phyloP scores from a whole-genome alignment of 2,797 vertebrate species.

The Melanotaenia maccullochi region DNA sequence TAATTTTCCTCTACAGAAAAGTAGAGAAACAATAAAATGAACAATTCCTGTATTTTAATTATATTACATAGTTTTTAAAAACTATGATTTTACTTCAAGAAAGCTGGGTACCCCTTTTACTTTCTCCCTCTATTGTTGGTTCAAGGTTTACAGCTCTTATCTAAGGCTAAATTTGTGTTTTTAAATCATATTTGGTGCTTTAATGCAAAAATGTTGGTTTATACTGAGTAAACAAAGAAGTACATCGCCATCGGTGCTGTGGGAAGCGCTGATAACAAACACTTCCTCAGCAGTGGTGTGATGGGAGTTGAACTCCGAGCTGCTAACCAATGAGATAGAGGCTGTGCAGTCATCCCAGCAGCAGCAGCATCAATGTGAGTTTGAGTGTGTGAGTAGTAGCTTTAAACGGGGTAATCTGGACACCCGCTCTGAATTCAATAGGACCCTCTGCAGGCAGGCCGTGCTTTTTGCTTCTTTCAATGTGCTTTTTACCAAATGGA shows the following conservation, averaged over 20 bases:
- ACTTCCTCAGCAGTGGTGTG: slow-evolving; percentile 67
- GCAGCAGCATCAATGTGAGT: slow-evolving; percentile 49
- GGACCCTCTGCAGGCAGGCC: slow-evolving; percentile 67
- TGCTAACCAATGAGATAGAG: slow-evolving; percentile 72
- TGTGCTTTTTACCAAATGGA: slow-evolving; percentile 81
- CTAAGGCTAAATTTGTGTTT: not conserved
- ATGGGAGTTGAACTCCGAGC: slow-evolving; percentile 70
- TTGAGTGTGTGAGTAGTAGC: slow-evolving; percentile 36
- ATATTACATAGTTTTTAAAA: too few species aligned
- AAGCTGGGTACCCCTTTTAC: too few species aligned
- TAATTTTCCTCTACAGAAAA: not conserved
- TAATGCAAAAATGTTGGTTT: not conserved
- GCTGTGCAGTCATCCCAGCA: slow-evolving; percentile 66
- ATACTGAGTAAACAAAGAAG: not conserved
- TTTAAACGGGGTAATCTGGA: slow-evolving; percentile 61
- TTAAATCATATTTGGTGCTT: not conserved
- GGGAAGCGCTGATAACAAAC: not conserved
- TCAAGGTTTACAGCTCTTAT: not conserved
- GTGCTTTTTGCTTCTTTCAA: slow-evolving; percentile 57
- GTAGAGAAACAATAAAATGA: not conserved
- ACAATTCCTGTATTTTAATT: not conserved
- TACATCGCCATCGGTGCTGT: not conserved
- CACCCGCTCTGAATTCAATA: slow-evolving; percentile 61
- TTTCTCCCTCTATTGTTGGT: not conserved
- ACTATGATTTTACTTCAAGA: too few species aligned